Evolutionary conservation across 2,113 vertebrate species (phyloP).

Genomic region (Pungitius pungitius): DNA sequence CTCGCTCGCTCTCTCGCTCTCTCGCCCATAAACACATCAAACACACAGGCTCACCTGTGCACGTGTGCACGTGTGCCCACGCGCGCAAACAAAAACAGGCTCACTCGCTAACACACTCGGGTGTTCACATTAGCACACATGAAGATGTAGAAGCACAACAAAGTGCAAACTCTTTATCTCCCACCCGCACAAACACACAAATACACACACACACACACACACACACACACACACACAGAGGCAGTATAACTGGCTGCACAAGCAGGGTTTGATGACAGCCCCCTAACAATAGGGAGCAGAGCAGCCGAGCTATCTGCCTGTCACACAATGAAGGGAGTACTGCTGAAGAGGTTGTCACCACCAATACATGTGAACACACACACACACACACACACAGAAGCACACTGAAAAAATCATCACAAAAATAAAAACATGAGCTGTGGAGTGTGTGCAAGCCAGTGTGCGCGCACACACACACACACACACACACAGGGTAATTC

Average conservation of each 20-base stretch:
- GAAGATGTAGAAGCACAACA: constrained; percentile 34
- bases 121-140: constrained; percentile 31
- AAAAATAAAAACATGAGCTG: constrained; percentile 70
- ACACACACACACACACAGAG: constrained; percentile 41
- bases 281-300: constrained; percentile 77
- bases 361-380: constrained; percentile 74
- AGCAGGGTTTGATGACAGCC: constrained; percentile 76
- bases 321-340: constrained; percentile 76
- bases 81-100: constrained; percentile 26
- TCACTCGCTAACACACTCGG: constrained; percentile 28
- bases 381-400: constrained; percentile 60
- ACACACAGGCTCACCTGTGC: constrained; percentile 34
- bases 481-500: constrained; percentile 57
- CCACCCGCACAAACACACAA: not conserved
- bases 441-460: constrained; percentile 43
- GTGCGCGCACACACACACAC: constrained; percentile 27
- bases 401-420: constrained; percentile 55
- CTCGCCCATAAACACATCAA: constrained; percentile 55
- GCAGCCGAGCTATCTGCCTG: constrained; percentile 77
- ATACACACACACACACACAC: constrained; percentile 16
- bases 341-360: constrained; percentile 77
- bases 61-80: constrained; percentile 18
- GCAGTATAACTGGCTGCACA: constrained; percentile 67
- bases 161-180: constrained; percentile 48
- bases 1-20: constrained; percentile 31